Conservation (phyloP, 1,140 invertebrate genomes). For the Drosophila serrata region DNA sequence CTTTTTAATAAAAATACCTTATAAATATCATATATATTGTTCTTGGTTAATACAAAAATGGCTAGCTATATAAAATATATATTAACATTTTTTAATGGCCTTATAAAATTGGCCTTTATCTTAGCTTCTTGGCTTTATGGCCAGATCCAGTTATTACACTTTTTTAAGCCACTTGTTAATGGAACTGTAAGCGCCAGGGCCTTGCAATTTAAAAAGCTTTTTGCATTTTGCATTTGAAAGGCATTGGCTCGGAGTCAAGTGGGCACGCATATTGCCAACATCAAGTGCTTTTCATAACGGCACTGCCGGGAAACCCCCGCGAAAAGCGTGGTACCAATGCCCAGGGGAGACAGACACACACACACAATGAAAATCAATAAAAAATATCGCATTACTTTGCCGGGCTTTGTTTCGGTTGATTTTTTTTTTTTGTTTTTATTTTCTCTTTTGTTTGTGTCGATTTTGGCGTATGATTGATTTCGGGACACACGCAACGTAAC, state of each 20-base stretch:
- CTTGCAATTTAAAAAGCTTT: slow-evolving; percentile 34
- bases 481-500: slow-evolving; percentile 49
- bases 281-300: slow-evolving; percentile 68
- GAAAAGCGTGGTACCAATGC: not conserved
- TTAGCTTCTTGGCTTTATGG: not conserved
- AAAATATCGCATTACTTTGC: slow-evolving; percentile 76
- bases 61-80: too few relatives aligned
- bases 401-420: slow-evolving; percentile 57
- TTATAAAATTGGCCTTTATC: not conserved
- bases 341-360: slow-evolving; percentile 16
- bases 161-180: slow-evolving; percentile 6
- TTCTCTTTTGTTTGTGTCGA: slow-evolving; percentile 56
- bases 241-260: slow-evolving; percentile 55
- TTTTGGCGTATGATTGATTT: slow-evolving; percentile 82
- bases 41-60: not conserved
- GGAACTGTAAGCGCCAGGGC: not conserved
- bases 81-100: not conserved
- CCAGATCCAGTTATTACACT: not conserved
- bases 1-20: not conserved
- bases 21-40: not conserved
- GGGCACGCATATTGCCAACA: slow-evolving; percentile 70
- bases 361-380: slow-evolving; percentile 75
- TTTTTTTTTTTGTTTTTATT: slow-evolving; percentile 19
- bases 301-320: not conserved
- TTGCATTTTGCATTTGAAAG: slow-evolving; percentile 31